These are phyloP conservation scores for Masnerella sp. DNA, from an alignment of 2,888 invertebrate species.

Conservation along the genomic window DNA sequence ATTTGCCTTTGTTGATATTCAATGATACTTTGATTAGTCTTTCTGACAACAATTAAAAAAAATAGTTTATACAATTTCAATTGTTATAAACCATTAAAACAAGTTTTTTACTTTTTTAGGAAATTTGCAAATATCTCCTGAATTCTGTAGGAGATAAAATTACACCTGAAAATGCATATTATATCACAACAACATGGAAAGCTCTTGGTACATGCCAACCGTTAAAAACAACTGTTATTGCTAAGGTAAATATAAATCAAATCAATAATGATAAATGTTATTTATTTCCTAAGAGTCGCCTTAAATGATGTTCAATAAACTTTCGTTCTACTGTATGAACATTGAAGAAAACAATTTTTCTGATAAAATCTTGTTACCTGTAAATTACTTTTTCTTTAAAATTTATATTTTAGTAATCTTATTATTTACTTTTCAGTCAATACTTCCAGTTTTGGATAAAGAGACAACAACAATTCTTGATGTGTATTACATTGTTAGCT, in stretches of 20 bases:
- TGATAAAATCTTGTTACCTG: too few species aligned
- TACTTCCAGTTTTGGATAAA: slow-evolving; percentile 82
- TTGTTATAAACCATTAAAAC: background rate
- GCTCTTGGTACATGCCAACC: slow-evolving; percentile 80
- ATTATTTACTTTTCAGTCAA: slow-evolving; percentile 60
- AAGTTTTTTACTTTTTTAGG: slow-evolving; percentile 68
- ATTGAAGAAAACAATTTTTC: slow-evolving; percentile 64
- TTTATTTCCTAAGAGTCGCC: background rate
- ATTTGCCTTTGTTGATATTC: slow-evolving; percentile 62
- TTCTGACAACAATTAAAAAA: slow-evolving; percentile 67
- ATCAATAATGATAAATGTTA: too few species aligned
- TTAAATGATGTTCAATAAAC: slow-evolving; percentile 69
- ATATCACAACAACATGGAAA: slow-evolving; percentile 83
- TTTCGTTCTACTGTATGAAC: slow-evolving; percentile 72
- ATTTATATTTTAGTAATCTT: slow-evolving; percentile 1
- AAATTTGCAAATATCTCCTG: slow-evolving; percentile 78
- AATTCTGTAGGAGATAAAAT: slow-evolving; percentile 74
- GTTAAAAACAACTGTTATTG: slow-evolving; percentile 78
- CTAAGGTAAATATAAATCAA: too few species aligned
- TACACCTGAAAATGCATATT: slow-evolving; percentile 80
- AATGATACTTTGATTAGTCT: slow-evolving; percentile 76
- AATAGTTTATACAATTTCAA: background rate
- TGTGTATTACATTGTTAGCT: slow-evolving; percentile 85
- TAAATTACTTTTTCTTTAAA: too few species aligned
- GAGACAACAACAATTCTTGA: slow-evolving; percentile 84